Evolutionary conservation across 2,797 vertebrate genomes (phyloP).

Genomic region (Heliangelus exortis): DNA sequence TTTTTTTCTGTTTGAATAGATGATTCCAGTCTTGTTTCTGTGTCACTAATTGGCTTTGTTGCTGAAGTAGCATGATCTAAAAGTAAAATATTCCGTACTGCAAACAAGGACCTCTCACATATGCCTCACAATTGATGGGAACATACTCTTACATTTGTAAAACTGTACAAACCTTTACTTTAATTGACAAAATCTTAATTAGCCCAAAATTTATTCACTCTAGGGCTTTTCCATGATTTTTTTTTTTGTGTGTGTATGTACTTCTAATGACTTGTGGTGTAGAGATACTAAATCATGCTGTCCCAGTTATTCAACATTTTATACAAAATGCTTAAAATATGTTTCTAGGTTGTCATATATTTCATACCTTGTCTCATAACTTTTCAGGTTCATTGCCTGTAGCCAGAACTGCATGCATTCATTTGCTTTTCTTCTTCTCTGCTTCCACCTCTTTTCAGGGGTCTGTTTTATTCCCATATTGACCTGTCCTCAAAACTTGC

Average conservation of each 20-base stretch:
- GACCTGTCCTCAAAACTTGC: background rate
- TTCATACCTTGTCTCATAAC: background rate
- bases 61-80: slow-evolving; percentile 6
- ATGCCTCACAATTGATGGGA: background rate
- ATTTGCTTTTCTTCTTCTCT: background rate
- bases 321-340: background rate
- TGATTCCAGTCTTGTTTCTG: background rate
- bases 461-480: background rate
- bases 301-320: background rate
- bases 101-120: background rate
- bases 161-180: background rate
- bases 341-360: background rate
- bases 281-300: background rate
- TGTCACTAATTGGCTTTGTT: slow-evolving; percentile 16
- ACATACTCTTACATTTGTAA: background rate
- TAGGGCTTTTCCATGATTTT: background rate
- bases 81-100: background rate
- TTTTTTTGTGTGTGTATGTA: background rate
- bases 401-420: background rate
- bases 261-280: background rate
- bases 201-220: background rate
- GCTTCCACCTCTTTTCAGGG: background rate
- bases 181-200: background rate
- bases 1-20: background rate
- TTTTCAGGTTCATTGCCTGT: background rate